phyloP scores from a whole-genome alignment of 2,888 invertebrate species.

The Eugnorisma glareosa region DNA sequence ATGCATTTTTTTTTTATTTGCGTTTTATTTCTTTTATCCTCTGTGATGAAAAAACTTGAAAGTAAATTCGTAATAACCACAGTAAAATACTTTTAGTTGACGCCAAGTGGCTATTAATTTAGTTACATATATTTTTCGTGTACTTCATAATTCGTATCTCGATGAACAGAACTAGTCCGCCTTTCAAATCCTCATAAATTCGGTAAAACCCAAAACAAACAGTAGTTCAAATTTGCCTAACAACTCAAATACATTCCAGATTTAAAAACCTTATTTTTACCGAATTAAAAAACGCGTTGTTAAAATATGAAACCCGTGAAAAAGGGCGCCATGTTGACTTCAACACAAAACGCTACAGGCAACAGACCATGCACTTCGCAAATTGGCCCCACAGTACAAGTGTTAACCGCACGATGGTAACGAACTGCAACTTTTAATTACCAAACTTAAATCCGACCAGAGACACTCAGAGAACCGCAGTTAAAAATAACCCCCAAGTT shows the following conservation, averaged over 20 bases:
- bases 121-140: background rate
- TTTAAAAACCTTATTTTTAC: background rate
- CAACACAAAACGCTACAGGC: conserved; percentile 56
- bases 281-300: conserved; percentile 39
- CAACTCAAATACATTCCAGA: background rate
- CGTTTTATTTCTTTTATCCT: background rate
- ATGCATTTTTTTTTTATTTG: background rate
- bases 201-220: background rate
- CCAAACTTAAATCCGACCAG: conserved; percentile 80
- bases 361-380: conserved; percentile 62
- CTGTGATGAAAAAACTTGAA: background rate
- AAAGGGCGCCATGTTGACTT: conserved; percentile 49
- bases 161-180: background rate
- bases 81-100: background rate
- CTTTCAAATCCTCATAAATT: background rate
- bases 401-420: conserved; percentile 71
- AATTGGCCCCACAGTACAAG: conserved; percentile 74
- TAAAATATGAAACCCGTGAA: conserved; percentile 42
- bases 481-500: conserved; percentile 73
- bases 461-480: conserved; percentile 77
- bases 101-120: background rate
- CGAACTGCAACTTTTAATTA: conserved; percentile 86
- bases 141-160: background rate
- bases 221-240: background rate
- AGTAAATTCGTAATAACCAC: background rate